Evolutionary conservation across 2,797 vertebrate genomes (phyloP), one percentile per base, ranked within the genome.

Genomic region (Ispidina lecontei): DNA sequence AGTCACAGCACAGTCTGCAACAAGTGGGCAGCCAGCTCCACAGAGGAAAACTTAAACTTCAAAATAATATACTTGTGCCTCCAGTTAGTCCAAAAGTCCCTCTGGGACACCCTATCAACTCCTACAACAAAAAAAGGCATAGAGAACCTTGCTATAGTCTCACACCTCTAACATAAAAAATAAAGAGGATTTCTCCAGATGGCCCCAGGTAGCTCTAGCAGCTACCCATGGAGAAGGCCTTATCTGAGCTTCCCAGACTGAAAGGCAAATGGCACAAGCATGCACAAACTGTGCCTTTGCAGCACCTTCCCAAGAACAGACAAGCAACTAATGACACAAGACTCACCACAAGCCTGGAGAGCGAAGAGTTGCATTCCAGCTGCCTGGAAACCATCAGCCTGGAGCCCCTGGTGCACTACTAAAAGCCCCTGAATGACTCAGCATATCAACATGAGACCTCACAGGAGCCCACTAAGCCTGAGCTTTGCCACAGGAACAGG

Each of bases 381-480:
- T 22, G 8, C 41, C 62, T 46, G 22, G 29, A 64, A 64, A 46
- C 7, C 26, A 6, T 13, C n/a, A 10, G 28, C 19, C 82, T 8
- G 1, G 10, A 56, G 14, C 5, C 4, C 4, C n/a, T 1, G 1
- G 2, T 2, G 0, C 0, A 0, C 15, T 12, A 5, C n/a, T 5
- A 2, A 44, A 18, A 10, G 20, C 19, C 4, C 14, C 9, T 2
- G 0, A 0, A 1, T 0, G 0, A 0, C 44, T 56, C 65, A 18
- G 5, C 0, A 0, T 2, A 6, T 1, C 6, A 7, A 2, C 0
- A 0, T 0, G 1, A 52, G 4, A 2, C 0, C 28, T 28, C 16
- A 0, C 26, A 41, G 8, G 9, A 41, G 0, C 3, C 1, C 28
- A 5, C 1, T 8, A 2, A 19, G 2, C 7, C 3, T 9, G 0